Evolutionary conservation across 2,888 invertebrate genomes (phyloP).

Genomic region (Cryptus armator): DNA sequence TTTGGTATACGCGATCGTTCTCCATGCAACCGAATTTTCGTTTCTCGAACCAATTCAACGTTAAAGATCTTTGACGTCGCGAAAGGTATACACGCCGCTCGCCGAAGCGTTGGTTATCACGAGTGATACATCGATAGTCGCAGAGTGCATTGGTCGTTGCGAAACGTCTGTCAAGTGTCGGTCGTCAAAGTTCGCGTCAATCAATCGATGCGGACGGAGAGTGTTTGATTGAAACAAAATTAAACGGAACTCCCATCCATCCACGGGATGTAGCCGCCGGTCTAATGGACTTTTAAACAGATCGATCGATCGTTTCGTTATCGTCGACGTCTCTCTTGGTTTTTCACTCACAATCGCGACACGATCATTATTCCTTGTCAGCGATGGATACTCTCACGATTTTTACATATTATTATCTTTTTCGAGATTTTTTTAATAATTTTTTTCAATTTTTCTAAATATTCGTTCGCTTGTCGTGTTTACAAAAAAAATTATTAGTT

Average conservation of each 20-base stretch:
- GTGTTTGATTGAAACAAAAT: slow-evolving; percentile 66
- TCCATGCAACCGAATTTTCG: neutral
- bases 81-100: neutral
- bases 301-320: slow-evolving; percentile 49
- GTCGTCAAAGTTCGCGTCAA: slow-evolving; percentile 53
- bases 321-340: slow-evolving; percentile 15
- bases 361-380: slow-evolving; percentile 39
- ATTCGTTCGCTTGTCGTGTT: neutral
- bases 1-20: slow-evolving; percentile 25
- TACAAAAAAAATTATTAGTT: too few species aligned
- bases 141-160: neutral
- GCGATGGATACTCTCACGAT: slow-evolving; percentile 15
- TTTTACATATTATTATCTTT: slow-evolving; percentile 43
- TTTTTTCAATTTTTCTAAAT: neutral
- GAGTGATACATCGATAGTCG: neutral
- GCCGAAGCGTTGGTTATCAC: neutral
- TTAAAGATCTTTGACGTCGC: slow-evolving; percentile 36
- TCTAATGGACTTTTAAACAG: slow-evolving; percentile 69
- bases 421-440: neutral
- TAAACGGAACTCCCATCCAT: slow-evolving; percentile 47
- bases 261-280: slow-evolving; percentile 3
- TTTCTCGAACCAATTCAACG: slow-evolving; percentile 27
- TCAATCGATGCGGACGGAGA: slow-evolving; percentile 44
- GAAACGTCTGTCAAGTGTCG: slow-evolving; percentile 44
- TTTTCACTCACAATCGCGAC: slow-evolving; percentile 37